Evolutionary conservation across 2,797 vertebrate species (phyloP).

Genomic region (Enteromius afrohamiltoni): DNA sequence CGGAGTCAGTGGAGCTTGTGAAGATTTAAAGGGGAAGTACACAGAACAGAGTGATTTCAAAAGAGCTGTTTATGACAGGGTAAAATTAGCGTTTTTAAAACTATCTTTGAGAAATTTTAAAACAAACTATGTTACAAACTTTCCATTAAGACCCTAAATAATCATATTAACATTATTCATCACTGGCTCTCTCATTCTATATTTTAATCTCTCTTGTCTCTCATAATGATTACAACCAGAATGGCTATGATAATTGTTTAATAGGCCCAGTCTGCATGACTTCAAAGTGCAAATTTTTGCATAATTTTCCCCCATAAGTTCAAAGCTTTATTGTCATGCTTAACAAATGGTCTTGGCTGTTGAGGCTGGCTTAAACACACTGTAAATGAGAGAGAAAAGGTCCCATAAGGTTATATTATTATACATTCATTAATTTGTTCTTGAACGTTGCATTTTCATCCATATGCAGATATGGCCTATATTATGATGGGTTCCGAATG

Average conservation of each 20-base stretch:
- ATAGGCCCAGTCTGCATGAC: slow-evolving; percentile 71
- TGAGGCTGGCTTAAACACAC: slow-evolving; percentile 64
- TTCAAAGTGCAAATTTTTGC: slow-evolving; percentile 72
- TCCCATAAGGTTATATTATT: slow-evolving; percentile 31
- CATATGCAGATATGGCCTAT: background rate
- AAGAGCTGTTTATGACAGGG: no score
- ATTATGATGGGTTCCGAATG: background rate
- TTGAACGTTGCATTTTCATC: slow-evolving; percentile 1
- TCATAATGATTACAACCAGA: slow-evolving; percentile 67
- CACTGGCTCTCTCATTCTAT: slow-evolving; percentile 24
- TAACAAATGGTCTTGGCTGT: slow-evolving; percentile 67
- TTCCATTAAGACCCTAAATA: no score
- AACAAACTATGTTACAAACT: no score
- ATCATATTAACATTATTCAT: background rate
- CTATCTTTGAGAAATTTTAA: no score
- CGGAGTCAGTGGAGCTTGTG: no score
- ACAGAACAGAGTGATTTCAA: no score
- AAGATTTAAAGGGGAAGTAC: no score
- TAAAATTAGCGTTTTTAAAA: no score
- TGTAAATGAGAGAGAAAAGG: slow-evolving; percentile 43
- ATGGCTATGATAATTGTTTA: slow-evolving; percentile 77
- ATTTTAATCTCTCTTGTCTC: slow-evolving; percentile 51
- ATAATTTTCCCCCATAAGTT: slow-evolving; percentile 69
- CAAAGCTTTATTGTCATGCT: slow-evolving; percentile 68
- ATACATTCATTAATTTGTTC: slow-evolving; percentile 4